Percentiles rank a stretch among this genome's conserved stretches.
These are phyloP conservation scores for Sympetrum striolatum DNA, from an alignment of 2,888 invertebrate species.

Conservation along the genomic window DNA sequence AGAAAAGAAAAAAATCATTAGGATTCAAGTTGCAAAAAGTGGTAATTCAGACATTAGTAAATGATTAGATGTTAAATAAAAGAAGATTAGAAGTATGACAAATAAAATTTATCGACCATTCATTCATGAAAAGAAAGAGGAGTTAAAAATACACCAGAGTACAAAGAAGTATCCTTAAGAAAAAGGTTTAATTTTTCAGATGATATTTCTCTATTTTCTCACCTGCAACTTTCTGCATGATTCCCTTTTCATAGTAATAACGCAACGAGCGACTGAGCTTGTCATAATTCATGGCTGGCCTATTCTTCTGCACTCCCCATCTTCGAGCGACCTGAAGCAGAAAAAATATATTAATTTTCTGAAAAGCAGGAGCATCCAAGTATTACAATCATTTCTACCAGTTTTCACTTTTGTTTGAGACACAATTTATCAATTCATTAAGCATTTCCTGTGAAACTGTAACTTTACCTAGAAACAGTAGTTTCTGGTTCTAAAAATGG, in stretches of 20 bases:
- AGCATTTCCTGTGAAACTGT: no score
- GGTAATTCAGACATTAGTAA: no score
- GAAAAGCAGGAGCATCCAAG: neutral
- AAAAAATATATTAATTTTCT: neutral
- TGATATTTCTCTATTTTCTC: constrained; percentile 50
- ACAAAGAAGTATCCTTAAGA: neutral
- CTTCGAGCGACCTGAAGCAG: constrained; percentile 81
- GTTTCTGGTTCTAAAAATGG: no score
- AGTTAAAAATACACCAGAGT: no score
- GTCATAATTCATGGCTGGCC: constrained; percentile 98
- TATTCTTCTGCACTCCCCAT: constrained; percentile 96
- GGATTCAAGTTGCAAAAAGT: no score
- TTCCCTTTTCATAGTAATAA: constrained; percentile 98
- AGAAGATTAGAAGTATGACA: no score
- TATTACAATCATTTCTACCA: neutral
- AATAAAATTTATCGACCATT: no score
- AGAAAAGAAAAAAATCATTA: no score
- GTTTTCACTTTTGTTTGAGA: neutral
- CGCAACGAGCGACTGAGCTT: constrained; percentile 90
- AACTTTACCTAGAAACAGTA: no score
- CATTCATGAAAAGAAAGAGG: no score
- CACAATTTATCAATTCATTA: no score
- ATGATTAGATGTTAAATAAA: no score
- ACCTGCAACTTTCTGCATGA: constrained; percentile 97
- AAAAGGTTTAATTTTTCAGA: neutral